phyloP scores from a whole-genome alignment of 2,113 vertebrate genomes.

The Paramormyrops kingsleyae region DNA sequence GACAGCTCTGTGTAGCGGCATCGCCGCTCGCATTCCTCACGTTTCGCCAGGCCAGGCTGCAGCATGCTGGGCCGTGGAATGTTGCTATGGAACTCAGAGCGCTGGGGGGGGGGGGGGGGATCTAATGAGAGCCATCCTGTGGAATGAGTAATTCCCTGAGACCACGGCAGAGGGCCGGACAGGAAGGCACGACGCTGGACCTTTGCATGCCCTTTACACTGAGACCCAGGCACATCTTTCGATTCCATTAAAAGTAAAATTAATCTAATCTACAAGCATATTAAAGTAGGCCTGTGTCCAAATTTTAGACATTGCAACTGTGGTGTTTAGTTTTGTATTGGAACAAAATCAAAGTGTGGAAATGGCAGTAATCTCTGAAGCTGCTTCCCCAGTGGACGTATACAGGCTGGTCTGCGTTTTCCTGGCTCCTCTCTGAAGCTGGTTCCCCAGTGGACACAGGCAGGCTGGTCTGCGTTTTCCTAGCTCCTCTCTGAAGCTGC shows the following conservation, averaged over 20 bases:
- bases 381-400: too few relatives aligned
- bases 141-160: conserved; percentile 18
- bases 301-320: neutral
- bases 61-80: conserved; percentile 36
- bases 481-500: too few relatives aligned
- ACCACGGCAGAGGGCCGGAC: conserved; percentile 17
- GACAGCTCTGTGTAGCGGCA: neutral
- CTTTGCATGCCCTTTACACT: neutral
- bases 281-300: neutral
- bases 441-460: too few relatives aligned
- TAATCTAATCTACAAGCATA: neutral
- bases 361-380: neutral
- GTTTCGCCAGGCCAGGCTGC: conserved; percentile 33
- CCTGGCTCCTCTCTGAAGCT: too few relatives aligned
- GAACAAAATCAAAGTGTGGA: neutral
- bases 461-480: too few relatives aligned
- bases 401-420: too few relatives aligned
- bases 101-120: neutral
- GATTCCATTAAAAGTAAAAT: neutral
- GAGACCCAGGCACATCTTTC: neutral
- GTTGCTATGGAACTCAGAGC: conserved; percentile 26
- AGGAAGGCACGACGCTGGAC: conserved; percentile 12
- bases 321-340: neutral
- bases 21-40: conserved; percentile 35
- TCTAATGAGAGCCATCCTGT: conserved; percentile 17